A percentile compares a stretch with the other conserved stretches of the same genome.
These are phyloP conservation scores for Corydoras maculifer DNA, from an alignment of 2,113 vertebrate genomes.

Conservation along the genomic window DNA sequence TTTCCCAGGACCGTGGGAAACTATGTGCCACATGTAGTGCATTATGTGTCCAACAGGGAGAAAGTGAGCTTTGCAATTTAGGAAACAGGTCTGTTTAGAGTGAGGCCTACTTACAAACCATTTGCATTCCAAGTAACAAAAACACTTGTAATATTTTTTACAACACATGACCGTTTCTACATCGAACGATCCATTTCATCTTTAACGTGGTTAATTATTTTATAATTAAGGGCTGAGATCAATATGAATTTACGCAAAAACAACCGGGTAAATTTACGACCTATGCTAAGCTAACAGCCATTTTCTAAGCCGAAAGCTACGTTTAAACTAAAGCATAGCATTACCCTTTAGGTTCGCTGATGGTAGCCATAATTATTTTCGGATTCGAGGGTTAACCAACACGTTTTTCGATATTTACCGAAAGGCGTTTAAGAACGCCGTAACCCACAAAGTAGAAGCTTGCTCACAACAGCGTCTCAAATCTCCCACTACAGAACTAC, in stretches of 20 bases:
- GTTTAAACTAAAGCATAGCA: too few species aligned
- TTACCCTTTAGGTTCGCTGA: too few species aligned
- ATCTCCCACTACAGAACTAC: background rate
- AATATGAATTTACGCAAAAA: too few species aligned
- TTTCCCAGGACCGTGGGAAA: too few species aligned
- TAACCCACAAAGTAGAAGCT: background rate
- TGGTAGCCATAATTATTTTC: too few species aligned
- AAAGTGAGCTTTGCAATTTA: constrained; percentile 5
- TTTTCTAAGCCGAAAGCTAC: background rate
- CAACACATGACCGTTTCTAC: background rate
- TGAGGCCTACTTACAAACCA: constrained; percentile 8
- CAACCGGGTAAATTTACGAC: background rate
- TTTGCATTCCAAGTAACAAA: background rate
- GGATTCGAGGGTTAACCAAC: too few species aligned
- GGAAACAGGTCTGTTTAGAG: background rate
- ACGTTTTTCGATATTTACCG: too few species aligned
- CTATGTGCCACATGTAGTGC: constrained; percentile 1
- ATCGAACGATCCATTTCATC: too few species aligned
- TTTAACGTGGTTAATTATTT: too few species aligned
- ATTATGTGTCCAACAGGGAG: background rate
- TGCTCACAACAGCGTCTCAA: background rate
- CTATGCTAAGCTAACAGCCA: constrained; percentile 2
- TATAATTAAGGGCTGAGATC: too few species aligned
- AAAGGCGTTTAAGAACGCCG: background rate
- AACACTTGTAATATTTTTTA: background rate